These are phyloP conservation scores for Probosciger aterrimus DNA, from an alignment of 2,113 vertebrate species.

Conservation along the genomic window DNA sequence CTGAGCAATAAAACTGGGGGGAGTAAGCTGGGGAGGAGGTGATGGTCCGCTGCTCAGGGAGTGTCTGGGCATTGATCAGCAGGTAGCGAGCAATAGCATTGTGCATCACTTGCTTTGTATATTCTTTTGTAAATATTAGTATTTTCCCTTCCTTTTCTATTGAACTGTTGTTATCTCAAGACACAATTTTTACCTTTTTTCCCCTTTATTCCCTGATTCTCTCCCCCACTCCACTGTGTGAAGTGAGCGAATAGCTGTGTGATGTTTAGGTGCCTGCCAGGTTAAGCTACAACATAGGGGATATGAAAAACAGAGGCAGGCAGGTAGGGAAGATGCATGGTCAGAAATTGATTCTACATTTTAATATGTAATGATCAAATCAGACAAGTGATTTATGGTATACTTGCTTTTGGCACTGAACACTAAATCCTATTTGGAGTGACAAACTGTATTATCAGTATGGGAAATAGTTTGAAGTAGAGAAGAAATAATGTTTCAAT, in stretches of 20 bases:
- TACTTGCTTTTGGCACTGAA: not conserved
- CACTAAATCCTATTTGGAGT: not conserved
- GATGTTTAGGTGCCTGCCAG: not conserved
- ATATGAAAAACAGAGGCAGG: not conserved
- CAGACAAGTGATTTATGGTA: not conserved
- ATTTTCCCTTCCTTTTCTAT: not conserved
- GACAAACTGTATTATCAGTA: not conserved
- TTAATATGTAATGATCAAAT: not conserved
- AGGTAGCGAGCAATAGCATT: accelerated
- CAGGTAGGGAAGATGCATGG: not conserved
- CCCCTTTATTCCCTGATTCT: not conserved
- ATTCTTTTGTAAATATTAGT: not conserved
- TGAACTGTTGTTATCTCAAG: not conserved
- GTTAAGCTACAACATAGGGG: not conserved
- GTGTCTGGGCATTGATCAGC: accelerated
- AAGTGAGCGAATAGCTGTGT: not conserved
- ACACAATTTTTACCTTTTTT: not conserved
- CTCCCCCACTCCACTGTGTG: not conserved
- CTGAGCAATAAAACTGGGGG: accelerated
- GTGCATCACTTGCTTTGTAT: not conserved
- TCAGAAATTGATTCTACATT: not conserved
- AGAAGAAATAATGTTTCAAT: not conserved
- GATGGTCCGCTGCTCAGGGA: not conserved
- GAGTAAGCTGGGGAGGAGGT: not conserved
- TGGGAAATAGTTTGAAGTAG: not conserved